These are phyloP conservation scores for Xerus inauris DNA, from an alignment of 2,113 vertebrate genomes.

Conservation along the genomic window DNA sequence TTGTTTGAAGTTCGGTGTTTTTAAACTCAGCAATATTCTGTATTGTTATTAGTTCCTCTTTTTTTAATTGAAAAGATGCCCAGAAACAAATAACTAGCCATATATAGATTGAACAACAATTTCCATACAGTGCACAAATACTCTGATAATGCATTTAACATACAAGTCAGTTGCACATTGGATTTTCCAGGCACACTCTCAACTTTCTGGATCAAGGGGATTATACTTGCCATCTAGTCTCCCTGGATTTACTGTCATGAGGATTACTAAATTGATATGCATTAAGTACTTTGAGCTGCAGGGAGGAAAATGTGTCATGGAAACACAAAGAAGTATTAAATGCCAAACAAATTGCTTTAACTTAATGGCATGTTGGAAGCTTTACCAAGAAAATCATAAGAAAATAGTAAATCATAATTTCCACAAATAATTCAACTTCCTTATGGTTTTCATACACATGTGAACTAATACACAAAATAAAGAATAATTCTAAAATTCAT, in stretches of 20 bases:
- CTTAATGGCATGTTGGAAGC: background rate
- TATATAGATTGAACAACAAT: background rate
- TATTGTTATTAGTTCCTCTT: conserved; percentile 20
- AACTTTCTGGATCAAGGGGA: background rate
- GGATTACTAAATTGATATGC: conserved; percentile 27
- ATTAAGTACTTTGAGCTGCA: conserved; percentile 1
- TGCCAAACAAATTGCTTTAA: conserved; percentile 37
- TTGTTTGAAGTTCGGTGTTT: background rate
- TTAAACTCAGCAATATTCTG: background rate
- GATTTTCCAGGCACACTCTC: conserved; percentile 7
- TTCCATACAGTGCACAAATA: background rate
- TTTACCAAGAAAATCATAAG: conserved; percentile 52
- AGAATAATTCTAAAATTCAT: conserved; percentile 38
- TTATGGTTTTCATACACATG: background rate
- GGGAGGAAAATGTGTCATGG: background rate
- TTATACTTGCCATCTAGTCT: conserved; percentile 13
- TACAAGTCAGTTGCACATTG: background rate
- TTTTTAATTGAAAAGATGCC: conserved; percentile 50
- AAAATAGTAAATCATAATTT: conserved; percentile 35
- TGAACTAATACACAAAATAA: conserved; percentile 10
- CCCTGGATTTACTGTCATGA: background rate
- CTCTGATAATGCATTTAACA: background rate
- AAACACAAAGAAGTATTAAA: conserved; percentile 45
- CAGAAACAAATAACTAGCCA: conserved; percentile 44
- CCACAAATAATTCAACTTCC: conserved; percentile 19